These are phyloP conservation scores for Glandiceps talaboti DNA, from an alignment of 53 echinoderm and acorn worm genomes.

Conservation along the genomic window DNA sequence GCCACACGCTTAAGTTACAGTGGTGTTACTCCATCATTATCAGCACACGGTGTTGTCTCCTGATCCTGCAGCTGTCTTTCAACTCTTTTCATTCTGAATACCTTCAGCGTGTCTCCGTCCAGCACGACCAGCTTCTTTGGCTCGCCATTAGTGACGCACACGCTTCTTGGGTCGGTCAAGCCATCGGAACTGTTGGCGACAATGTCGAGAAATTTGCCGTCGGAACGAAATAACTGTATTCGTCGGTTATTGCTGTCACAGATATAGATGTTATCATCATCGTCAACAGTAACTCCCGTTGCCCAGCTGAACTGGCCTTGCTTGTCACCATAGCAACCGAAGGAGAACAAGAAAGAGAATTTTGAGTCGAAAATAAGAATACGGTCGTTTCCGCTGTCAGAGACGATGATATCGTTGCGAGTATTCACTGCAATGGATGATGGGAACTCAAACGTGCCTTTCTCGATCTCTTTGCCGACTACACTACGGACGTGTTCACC, in stretches of 20 bases:
- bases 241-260: neutral
- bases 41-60: too few species aligned
- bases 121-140: neutral
- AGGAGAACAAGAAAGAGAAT: neutral
- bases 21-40: too few species aligned
- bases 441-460: neutral
- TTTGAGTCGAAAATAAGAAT: neutral
- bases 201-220: neutral
- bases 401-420: neutral
- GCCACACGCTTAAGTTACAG: too few species aligned
- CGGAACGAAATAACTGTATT: neutral
- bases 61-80: too few species aligned
- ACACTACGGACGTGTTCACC: neutral
- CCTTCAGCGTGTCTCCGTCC: neutral
- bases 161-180: neutral
- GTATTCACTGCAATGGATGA: neutral
- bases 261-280: neutral
- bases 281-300: neutral
- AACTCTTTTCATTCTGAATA: neutral
- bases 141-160: neutral
- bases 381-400: neutral
- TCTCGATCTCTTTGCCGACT: neutral
- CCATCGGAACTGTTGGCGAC: neutral
- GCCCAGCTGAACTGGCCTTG: neutral
- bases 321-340: neutral